phyloP scores from a whole-genome alignment of 2,113 vertebrate genomes.

The Calidris pugnax region DNA sequence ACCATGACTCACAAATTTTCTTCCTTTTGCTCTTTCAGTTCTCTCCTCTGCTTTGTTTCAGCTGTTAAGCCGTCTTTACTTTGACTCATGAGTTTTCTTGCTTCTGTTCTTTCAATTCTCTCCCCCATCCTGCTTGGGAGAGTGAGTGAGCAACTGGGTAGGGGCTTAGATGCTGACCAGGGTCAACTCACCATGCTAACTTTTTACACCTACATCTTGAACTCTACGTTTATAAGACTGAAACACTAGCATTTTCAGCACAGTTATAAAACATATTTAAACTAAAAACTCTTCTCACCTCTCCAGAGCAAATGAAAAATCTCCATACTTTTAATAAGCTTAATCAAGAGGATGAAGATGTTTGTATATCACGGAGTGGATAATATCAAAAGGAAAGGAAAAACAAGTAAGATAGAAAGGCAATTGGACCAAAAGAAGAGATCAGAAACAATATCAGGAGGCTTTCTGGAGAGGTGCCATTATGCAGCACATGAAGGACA shows the following conservation, averaged over 20 bases:
- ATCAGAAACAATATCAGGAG: neutral
- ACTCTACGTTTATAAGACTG: neutral
- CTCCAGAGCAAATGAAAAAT: neutral
- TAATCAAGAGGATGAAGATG: neutral
- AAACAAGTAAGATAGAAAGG: neutral
- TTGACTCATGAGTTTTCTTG: neutral
- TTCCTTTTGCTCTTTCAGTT: neutral
- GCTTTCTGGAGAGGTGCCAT: neutral
- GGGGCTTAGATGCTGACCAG: neutral
- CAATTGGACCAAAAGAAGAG: neutral
- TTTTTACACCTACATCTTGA: neutral
- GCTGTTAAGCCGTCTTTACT: neutral
- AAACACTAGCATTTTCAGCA: neutral
- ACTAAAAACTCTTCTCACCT: neutral
- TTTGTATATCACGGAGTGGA: neutral
- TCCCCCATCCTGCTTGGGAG: neutral
- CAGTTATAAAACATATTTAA: neutral
- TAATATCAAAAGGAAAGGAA: neutral
- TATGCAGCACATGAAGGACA: too few relatives aligned
- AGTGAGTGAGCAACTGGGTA: neutral
- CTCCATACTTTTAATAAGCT: neutral
- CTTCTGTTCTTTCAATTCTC: neutral
- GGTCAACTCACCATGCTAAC: neutral
- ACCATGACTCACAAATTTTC: neutral
- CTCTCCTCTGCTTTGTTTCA: neutral